These are phyloP conservation scores for Pogonomyrmex californicus DNA, from an alignment of 1,140 invertebrate species.

Conservation along the genomic window DNA sequence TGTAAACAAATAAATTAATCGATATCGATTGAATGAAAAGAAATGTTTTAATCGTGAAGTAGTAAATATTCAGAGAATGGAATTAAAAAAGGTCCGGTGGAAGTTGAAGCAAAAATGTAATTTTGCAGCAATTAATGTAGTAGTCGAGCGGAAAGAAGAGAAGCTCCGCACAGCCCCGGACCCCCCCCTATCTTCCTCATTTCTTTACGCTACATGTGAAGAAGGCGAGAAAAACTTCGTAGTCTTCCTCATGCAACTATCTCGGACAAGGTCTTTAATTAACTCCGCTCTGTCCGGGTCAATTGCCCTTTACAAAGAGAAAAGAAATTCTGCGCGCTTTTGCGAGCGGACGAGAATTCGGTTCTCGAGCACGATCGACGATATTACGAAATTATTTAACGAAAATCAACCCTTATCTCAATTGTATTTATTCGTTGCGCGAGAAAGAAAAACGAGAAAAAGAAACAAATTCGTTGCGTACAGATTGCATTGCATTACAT, in stretches of 20 bases:
- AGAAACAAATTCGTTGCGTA: neutral
- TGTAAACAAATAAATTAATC: no score
- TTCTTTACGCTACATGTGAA: slow-evolving; percentile 48
- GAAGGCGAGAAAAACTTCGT: slow-evolving; percentile 20
- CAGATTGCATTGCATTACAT: neutral
- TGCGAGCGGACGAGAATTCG: slow-evolving; percentile 2
- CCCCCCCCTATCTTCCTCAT: slow-evolving; percentile 36
- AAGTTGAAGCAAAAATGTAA: slow-evolving; percentile 12
- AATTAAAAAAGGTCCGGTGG: neutral
- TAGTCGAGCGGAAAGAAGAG: neutral
- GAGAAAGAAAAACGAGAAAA: neutral
- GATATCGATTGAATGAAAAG: no score
- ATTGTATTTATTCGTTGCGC: neutral
- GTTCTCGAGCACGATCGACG: slow-evolving; percentile 15
- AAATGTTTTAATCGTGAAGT: neutral
- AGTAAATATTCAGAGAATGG: neutral
- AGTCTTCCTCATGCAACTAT: slow-evolving; percentile 19
- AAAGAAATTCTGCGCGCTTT: slow-evolving; percentile 49
- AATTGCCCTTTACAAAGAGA: slow-evolving; percentile 60
- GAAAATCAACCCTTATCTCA: neutral
- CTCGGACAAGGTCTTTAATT: slow-evolving; percentile 71
- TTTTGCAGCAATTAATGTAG: slow-evolving; percentile 28
- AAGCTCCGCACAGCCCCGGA: neutral
- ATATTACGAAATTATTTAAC: slow-evolving; percentile 63
- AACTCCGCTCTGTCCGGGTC: slow-evolving; percentile 68